Evolutionary conservation across 2,113 vertebrate genomes (phyloP), one percentile per base, ranked within the genome.

Genomic region (Cochlearius cochlearius): DNA sequence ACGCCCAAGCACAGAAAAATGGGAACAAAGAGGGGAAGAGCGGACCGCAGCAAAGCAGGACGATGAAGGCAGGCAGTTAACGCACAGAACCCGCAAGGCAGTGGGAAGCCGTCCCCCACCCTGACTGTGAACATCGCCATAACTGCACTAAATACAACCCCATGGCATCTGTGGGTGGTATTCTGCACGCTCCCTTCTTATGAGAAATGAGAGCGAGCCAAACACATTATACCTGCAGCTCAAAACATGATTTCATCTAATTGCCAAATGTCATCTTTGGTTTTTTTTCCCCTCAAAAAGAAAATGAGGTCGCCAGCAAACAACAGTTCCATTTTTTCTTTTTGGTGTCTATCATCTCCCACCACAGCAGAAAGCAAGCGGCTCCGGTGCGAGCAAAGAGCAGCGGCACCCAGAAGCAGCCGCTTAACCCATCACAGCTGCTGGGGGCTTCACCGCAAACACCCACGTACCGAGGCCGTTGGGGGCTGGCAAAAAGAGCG

Each of bases 271-370:
- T 58, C 9, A 52, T n/a, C 7, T 41, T 4, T n/a, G n/a, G n/a
- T n/a, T 60, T 26, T 64, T 19, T 4, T 2, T 43, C 15, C 15
- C 15, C 45, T 43, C n/a, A 15, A 18, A 50, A 67, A 91, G 88
- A 71, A 85, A 89, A 82, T 90, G 78, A 94, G 91, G 91, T 96
- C 85, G 66, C 15, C 82, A 73, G 71, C 58, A 92, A 81, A 76
- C 4, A n/a, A 66, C 34, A 83, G 55, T 80, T 90, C 71, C 29
- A 36, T 5, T 49, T 90, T 49, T 49, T 22, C 38, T 59, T 74
- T 88, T 78, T 95, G 36, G 25, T 53, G 49, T 89, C 45, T 66
- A 9, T 56, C 53, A 7, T 20, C 60, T 56, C 58, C 22, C 49
- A 26, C 25, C 45, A 30, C 2, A 0, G 52, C 2, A 2, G 68